Evolutionary conservation across 1,140 invertebrate species (phyloP).

Genomic region (Mya arenaria): DNA sequence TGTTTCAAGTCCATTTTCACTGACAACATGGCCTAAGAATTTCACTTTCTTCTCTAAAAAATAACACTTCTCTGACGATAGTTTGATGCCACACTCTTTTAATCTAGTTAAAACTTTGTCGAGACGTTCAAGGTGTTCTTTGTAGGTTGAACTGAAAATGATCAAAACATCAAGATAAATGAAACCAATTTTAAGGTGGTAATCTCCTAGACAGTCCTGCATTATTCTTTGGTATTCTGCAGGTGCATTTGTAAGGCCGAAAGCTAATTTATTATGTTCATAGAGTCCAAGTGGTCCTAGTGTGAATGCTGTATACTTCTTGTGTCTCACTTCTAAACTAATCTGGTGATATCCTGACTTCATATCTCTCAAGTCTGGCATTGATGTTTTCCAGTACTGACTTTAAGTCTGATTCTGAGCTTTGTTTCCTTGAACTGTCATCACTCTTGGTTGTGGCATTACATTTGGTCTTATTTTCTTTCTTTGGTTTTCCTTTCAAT

Average conservation of each 20-base stretch:
- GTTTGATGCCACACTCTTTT: background rate
- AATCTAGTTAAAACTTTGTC: background rate
- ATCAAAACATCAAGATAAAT: background rate
- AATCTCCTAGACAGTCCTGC: background rate
- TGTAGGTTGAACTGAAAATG: background rate
- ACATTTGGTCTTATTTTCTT: background rate
- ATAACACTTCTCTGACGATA: background rate
- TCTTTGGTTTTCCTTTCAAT: no score
- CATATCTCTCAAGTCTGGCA: no score
- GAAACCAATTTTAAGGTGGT: background rate
- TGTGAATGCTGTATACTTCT: background rate
- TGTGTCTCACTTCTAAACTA: background rate
- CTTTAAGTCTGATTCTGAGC: no score
- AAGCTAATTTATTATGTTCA: background rate
- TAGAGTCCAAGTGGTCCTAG: background rate
- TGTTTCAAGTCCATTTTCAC: constrained; percentile 72
- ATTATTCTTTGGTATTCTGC: background rate
- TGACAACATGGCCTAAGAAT: constrained; percentile 62
- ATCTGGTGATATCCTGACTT: background rate
- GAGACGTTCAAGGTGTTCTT: background rate
- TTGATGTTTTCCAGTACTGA: no score
- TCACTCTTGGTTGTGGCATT: background rate
- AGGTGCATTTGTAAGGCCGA: background rate
- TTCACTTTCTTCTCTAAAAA: constrained; percentile 2
- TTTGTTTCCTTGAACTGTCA: no score